Conservation (phyloP, 2,113 vertebrate genomes). For the Pluvianellus socialis region DNA sequence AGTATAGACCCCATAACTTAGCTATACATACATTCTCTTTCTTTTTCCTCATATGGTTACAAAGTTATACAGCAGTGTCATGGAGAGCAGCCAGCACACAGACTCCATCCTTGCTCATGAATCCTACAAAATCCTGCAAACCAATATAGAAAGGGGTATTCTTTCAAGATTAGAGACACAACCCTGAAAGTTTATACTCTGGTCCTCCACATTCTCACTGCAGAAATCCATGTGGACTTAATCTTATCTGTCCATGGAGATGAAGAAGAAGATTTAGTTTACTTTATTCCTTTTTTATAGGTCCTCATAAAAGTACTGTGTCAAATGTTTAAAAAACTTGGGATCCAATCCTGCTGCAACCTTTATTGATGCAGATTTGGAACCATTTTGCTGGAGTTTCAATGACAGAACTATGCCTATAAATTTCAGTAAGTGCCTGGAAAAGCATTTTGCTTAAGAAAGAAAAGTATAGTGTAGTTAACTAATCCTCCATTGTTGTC, state of each 20-base stretch:
- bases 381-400: neutral
- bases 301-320: slow-evolving; percentile 30
- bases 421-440: slow-evolving; percentile 9
- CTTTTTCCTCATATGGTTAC: neutral
- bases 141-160: neutral
- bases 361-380: neutral
- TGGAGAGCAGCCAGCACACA: neutral
- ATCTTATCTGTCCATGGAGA: neutral
- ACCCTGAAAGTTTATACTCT: neutral
- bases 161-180: neutral
- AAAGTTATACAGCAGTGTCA: neutral
- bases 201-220: neutral
- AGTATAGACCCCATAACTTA: neutral
- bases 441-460: neutral
- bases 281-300: slow-evolving; percentile 14
- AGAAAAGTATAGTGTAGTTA: neutral
- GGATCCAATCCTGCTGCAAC: neutral
- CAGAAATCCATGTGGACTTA: slow-evolving; percentile 16
- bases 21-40: neutral
- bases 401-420: neutral
- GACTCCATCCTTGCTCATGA: neutral
- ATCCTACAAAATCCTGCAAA: neutral
- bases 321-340: slow-evolving; percentile 31
- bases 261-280: neutral
- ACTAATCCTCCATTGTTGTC: neutral